Percentiles rank a stretch among this genome's conserved stretches.
These are phyloP conservation scores for Bacillus rossius DNA, from an alignment of 1,140 invertebrate genomes.

Conservation along the genomic window DNA sequence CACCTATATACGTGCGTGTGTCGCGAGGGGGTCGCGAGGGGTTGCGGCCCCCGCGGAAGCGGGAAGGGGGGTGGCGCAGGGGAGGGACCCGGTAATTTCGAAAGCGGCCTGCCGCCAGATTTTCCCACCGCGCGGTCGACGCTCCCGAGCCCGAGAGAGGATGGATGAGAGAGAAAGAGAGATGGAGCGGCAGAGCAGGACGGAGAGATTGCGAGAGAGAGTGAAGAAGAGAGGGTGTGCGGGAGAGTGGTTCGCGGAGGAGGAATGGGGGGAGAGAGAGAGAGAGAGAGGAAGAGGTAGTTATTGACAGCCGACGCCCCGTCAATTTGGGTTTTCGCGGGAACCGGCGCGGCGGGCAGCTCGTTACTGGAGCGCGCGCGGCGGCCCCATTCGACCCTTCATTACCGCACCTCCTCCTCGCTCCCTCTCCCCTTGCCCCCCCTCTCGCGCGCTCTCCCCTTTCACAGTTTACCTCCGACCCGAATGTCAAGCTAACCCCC, in stretches of 20 bases:
- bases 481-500: background rate
- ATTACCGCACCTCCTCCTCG: background rate
- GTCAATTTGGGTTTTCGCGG: constrained; percentile 20
- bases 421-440: background rate
- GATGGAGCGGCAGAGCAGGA: constrained; percentile 17
- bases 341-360: constrained; percentile 11
- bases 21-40: constrained; percentile 21
- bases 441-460: background rate
- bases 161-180: constrained; percentile 34
- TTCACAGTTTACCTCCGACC: constrained; percentile 6
- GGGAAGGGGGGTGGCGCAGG: background rate
- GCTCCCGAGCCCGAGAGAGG: constrained; percentile 15
- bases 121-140: background rate
- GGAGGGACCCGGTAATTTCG: background rate
- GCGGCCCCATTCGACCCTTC: constrained; percentile 1
- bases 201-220: background rate
- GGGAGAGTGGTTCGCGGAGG: background rate
- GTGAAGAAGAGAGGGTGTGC: constrained; percentile 10
- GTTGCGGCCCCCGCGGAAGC: constrained; percentile 26
- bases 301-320: constrained; percentile 19
- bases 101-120: background rate
- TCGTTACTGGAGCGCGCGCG: background rate
- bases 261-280: constrained; percentile 18
- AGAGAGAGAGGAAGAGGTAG: constrained; percentile 14
- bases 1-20: too few species aligned